Conservation (phyloP, 2,113 vertebrate species). For the Colaptes auratus region DNA sequence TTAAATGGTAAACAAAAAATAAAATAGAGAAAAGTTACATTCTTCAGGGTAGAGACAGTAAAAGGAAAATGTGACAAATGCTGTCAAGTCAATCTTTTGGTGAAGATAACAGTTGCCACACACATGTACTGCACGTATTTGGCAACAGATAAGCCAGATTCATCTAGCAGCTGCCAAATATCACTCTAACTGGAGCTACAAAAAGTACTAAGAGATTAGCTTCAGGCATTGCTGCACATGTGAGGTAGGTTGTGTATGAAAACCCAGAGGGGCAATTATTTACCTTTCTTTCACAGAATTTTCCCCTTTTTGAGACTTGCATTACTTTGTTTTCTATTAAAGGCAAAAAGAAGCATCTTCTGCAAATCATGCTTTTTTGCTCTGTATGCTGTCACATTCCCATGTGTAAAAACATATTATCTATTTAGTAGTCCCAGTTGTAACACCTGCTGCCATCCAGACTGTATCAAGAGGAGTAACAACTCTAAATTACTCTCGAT, state of each 20-base stretch:
- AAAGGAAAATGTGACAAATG: slow-evolving; percentile 40
- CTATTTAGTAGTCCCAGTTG: slow-evolving; percentile 30
- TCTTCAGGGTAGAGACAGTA: background rate
- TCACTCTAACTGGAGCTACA: slow-evolving; percentile 37
- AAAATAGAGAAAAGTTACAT: background rate
- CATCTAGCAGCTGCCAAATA: slow-evolving; percentile 27
- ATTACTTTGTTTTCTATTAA: background rate
- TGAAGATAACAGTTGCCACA: slow-evolving; percentile 59
- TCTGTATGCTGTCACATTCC: slow-evolving; percentile 24
- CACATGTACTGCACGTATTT: slow-evolving; percentile 9
- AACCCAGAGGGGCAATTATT: slow-evolving; percentile 23
- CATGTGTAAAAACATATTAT: slow-evolving; percentile 11
- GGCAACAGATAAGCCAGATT: slow-evolving; percentile 50
- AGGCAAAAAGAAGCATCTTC: slow-evolving; percentile 22
- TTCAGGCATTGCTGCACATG: slow-evolving; percentile 17
- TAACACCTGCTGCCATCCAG: slow-evolving; percentile 5
- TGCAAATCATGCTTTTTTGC: slow-evolving; percentile 24
- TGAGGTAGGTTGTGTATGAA: slow-evolving; percentile 17
- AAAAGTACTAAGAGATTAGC: slow-evolving; percentile 19
- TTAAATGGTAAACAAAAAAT: background rate
- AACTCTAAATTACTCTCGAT: background rate
- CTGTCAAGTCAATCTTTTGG: slow-evolving; percentile 34
- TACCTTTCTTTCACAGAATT: slow-evolving; percentile 34
- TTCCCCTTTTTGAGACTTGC: background rate
- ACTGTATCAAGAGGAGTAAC: background rate